Evolutionary conservation across 1,140 invertebrate species (phyloP).

Genomic region (Aphidius ervi): DNA sequence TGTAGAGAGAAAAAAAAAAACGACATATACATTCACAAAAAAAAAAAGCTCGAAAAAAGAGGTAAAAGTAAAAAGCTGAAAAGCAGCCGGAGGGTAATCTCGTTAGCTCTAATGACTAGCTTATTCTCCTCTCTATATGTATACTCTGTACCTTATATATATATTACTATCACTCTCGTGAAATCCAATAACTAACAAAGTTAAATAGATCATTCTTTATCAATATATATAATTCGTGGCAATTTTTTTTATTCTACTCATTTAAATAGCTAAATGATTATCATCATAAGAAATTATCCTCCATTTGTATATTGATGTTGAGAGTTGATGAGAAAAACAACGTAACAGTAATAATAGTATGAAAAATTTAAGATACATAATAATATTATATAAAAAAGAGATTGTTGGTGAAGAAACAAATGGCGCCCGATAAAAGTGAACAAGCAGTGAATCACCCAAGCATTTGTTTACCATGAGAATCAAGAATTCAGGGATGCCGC

Average conservation of each 20-base stretch:
- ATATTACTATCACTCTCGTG: conserved; percentile 1
- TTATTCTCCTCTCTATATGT: conserved; percentile 15
- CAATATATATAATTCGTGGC: conserved; percentile 22
- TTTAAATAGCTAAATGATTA: too few relatives aligned
- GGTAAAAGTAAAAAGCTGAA: conserved; percentile 27
- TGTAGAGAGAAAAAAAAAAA: conserved; percentile 24
- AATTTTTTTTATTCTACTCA: background rate
- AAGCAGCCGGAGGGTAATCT: conserved; percentile 45
- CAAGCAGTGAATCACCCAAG: conserved; percentile 52
- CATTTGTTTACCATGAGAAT: conserved; percentile 53
- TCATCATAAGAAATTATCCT: too few relatives aligned
- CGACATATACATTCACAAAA: conserved; percentile 28
- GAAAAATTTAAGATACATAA: background rate
- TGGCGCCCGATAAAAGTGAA: conserved; percentile 48
- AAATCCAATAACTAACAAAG: conserved; percentile 13
- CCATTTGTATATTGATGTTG: too few relatives aligned
- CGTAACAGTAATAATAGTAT: conserved; percentile 41
- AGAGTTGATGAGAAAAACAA: conserved; percentile 10
- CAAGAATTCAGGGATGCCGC: conserved; percentile 43
- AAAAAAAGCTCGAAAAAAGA: conserved; percentile 28
- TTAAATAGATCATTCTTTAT: conserved; percentile 7
- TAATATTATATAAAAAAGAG: background rate
- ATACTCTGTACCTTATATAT: too few relatives aligned
- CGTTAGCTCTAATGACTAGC: conserved; percentile 50
- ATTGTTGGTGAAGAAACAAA: conserved; percentile 41